Conservation (phyloP, 2,888 invertebrate genomes). For the Fissipunctia ypsillon region DNA sequence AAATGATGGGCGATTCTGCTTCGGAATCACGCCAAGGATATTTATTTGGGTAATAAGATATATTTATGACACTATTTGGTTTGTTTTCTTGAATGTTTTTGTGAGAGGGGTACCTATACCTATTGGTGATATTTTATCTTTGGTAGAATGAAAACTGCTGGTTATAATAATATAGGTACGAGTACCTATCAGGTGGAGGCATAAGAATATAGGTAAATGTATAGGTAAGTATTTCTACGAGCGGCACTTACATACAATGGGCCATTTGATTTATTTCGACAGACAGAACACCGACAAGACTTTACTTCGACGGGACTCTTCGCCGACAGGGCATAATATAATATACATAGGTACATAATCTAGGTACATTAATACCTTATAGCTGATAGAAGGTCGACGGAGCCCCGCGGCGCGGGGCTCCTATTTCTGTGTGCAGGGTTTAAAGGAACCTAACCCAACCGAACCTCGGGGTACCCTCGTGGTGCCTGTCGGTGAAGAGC, state of each 20-base stretch:
- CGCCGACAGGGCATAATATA: too few species aligned
- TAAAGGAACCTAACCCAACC: too few species aligned
- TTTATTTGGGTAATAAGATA: constrained; percentile 60
- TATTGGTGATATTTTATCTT: not conserved
- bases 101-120: not conserved
- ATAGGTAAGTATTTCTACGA: not conserved
- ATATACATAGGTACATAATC: too few species aligned
- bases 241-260: not conserved
- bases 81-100: constrained; percentile 51
- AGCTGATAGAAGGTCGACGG: too few species aligned
- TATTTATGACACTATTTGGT: constrained; percentile 40
- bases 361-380: too few species aligned
- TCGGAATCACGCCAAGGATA: constrained; percentile 56
- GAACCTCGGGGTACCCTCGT: too few species aligned
- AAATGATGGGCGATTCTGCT: constrained; percentile 61
- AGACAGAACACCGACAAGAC: too few species aligned
- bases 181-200: not conserved
- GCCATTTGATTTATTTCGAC: not conserved
- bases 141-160: not conserved
- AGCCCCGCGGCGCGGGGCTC: too few species aligned
- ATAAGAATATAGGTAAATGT: not conserved
- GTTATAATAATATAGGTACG: not conserved
- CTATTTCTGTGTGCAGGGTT: too few species aligned
- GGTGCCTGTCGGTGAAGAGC: too few species aligned
- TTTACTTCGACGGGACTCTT: too few species aligned